Evolutionary conservation across 2,113 vertebrate species (phyloP).

Genomic region (Urocolius indicus): DNA sequence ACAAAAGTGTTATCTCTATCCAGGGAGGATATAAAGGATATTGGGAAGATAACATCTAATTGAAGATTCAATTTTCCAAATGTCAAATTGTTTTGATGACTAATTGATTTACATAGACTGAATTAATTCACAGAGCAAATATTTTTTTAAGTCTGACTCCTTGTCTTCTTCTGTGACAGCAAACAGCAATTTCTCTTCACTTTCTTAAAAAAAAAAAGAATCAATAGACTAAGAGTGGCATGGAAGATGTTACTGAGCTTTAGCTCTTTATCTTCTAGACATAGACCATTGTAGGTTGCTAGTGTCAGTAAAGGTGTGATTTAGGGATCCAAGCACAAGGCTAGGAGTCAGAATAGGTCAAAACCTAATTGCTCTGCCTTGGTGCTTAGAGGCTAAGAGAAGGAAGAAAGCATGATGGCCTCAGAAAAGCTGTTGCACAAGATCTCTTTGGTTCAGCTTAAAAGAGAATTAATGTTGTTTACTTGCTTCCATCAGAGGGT

Average conservation of each 20-base stretch:
- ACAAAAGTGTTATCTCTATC: slow-evolving; percentile 82
- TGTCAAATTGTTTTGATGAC: slow-evolving; percentile 80
- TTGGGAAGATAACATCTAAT: slow-evolving; percentile 81
- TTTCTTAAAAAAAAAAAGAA: background rate
- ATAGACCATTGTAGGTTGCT: background rate
- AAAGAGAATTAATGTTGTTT: slow-evolving; percentile 10
- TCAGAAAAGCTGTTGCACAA: background rate
- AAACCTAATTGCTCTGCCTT: slow-evolving; percentile 25
- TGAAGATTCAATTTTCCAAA: slow-evolving; percentile 75
- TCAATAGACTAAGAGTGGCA: background rate
- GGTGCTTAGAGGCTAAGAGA: background rate
- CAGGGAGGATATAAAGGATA: slow-evolving; percentile 81
- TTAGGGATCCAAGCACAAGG: slow-evolving; percentile 1
- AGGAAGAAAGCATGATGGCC: background rate
- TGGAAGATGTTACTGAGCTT: background rate
- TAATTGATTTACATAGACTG: slow-evolving; percentile 76
- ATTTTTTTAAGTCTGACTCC: slow-evolving; percentile 21
- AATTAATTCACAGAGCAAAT: slow-evolving; percentile 53
- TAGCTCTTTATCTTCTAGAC: background rate
- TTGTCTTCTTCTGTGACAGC: background rate
- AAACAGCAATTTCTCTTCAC: background rate
- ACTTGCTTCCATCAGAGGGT: background rate
- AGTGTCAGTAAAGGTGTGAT: background rate
- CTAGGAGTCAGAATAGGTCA: background rate
- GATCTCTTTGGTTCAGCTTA: background rate